Conservation (phyloP, 2,797 vertebrate species). For the Lateolabrax maculatus region DNA sequence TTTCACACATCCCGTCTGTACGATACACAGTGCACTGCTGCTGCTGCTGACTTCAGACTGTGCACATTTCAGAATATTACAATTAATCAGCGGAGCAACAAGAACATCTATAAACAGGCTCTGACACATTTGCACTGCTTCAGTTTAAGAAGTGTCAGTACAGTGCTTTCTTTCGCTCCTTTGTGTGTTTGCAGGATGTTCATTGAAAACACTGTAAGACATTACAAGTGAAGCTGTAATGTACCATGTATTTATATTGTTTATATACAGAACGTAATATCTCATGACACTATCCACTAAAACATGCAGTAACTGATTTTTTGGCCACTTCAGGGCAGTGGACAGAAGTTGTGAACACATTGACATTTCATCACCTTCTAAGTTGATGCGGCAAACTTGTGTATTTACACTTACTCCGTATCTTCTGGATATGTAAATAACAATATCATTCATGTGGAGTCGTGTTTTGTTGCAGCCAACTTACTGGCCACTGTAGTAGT, state of each 20-base stretch:
- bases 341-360: neutral
- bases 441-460: no score
- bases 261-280: neutral
- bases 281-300: neutral
- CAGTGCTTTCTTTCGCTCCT: neutral
- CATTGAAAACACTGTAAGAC: neutral
- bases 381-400: neutral
- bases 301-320: neutral
- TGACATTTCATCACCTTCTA: neutral
- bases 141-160: neutral
- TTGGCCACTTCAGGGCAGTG: neutral
- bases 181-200: neutral
- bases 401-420: no score
- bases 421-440: no score
- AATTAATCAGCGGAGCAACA: constrained; percentile 31
- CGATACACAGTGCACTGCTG: neutral
- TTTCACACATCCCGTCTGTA: constrained; percentile 36
- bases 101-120: constrained; percentile 39
- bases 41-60: constrained; percentile 13
- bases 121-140: constrained; percentile 21
- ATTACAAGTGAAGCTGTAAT: neutral
- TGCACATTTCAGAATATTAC: constrained; percentile 21
- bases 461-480: no score
- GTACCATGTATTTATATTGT: no score
- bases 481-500: no score